Evolutionary conservation across 2,797 vertebrate species (phyloP).

Genomic region (Helicolenus hilgendorfi): DNA sequence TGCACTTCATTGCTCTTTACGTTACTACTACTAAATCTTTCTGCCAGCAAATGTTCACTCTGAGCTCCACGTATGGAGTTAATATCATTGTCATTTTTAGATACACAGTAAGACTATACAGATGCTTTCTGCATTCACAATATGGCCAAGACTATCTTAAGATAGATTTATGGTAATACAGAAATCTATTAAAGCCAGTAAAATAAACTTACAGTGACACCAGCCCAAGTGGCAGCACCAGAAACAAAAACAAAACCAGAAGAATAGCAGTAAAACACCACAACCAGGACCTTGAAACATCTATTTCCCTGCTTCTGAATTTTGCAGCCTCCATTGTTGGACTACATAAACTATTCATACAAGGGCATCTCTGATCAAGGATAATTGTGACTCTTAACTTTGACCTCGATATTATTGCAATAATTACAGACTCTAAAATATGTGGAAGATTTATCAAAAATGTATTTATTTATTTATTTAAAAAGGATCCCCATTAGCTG

Average conservation of each 20-base stretch:
- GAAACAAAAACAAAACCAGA: slow-evolving; percentile 21
- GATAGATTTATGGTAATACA: background rate
- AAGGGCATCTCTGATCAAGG: background rate
- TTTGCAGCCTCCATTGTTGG: slow-evolving; percentile 23
- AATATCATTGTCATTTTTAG: background rate
- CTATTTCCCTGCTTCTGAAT: slow-evolving; percentile 1
- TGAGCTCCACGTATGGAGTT: background rate
- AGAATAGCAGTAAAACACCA: background rate
- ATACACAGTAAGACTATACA: background rate
- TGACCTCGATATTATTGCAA: background rate
- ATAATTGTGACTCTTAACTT: background rate
- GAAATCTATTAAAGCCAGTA: background rate
- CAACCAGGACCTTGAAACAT: background rate
- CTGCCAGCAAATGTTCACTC: background rate
- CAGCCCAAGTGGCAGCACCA: slow-evolving; percentile 99
- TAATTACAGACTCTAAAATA: background rate
- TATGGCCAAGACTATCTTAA: background rate
- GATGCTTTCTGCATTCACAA: background rate
- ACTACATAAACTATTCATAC: slow-evolving; percentile 45
- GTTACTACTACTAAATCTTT: no score
- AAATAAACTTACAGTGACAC: slow-evolving; percentile 97
- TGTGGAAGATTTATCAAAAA: background rate
- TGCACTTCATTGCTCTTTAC: no score
- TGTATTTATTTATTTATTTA: no score
- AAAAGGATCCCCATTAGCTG: no score